Evolutionary conservation across 1,140 invertebrate species (phyloP), one percentile per base, ranked within the genome.

Genomic region (Eupeodes corollae): DNA sequence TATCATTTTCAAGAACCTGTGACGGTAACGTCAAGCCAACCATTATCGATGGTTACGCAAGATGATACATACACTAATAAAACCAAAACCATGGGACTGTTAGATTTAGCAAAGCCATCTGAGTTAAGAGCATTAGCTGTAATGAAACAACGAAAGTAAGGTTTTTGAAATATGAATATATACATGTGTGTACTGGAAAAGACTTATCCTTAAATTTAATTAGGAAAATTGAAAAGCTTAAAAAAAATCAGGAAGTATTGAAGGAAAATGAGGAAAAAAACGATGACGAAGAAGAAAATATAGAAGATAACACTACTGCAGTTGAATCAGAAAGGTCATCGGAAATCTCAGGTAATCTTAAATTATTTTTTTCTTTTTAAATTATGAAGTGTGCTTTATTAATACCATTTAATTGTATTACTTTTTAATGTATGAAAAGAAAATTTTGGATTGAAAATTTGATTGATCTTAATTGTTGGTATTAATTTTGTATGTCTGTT

Each of bases 31-130:
- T 58, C 57, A 52, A 55, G 46, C 50, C 52, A 59, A 38, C 54
- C 58, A 55, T 53, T 55, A 53, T 52, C 61, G 49, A 56, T n/a
- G n/a, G n/a, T 51, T 57, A 53, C 53, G 53, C 51, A 60, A 51
- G 55, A 50, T 14, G 48, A 51, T 46, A 54, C 60, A 37, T 61
- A 52, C 13, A 63, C 61, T 46, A 51, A 55, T 41, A 66, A 63
- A 50, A 57, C 63, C 57, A 59, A 56, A 49, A 56, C 56, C 3
- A 57, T 59, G 46, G 65, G 62, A 52, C 55, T 67, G 54, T 55
- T 68, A 52, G 63, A 68, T 52, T 59, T 67, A 46, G 61, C 63
- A 47, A 64, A 60, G 55, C 66, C 66, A 54, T 68, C 66, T 56
- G 65, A 68, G 61, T 68, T 67, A 57, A 58, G 63, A 26, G 21